Base-by-base conservation (phyloP, 2,797 vertebrate genomes). In the Ciconia nigra region DNA sequence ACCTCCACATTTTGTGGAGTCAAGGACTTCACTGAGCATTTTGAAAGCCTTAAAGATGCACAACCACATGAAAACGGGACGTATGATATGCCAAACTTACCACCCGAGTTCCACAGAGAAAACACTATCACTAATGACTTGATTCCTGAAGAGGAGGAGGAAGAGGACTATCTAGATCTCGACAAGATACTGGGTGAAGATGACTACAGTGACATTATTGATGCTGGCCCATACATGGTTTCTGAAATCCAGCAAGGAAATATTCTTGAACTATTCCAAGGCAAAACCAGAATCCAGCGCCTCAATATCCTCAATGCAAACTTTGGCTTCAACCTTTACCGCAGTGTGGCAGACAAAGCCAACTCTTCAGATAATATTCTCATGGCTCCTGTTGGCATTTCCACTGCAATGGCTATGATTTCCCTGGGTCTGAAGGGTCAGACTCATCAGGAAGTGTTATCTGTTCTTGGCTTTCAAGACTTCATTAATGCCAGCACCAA, bases 391-490 rank as follows among this genome's bases (percentile, higher is more conserved):
- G 99, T 99, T 19, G 99, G 99, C 41, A 99, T 99, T 95, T 99
- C 99, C 54, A 99, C 99, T 2, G 99, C 99, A 19, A 99, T 99
- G 99, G 99, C 98, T 41, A 99, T 99, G 99, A 98, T 99, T 96
- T 99, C 99, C 74, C 95, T 99, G 54, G 99, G 99, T 10, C 97
- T 99, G 9, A 98, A 97, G 52, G 97, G 98, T 4, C 93, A 96
- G 42, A 99, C 99, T 22, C 99, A 99, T 4, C 93, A 98, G 31
- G 99, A 99, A 95, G 98, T 99, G 47, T 98, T 99, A 90, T 96
- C 98, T 13, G 96, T 98, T 41, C 93, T 99, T 70, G 99, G 99
- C 61, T 99, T 99, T 46, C 95, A 98, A 2, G 99, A 99, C 18
- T 99, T 99, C 49, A 98, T 99, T 70, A 99, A 99, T 0, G 99